Percentiles rank a stretch among this genome's conserved stretches.
Conservation (phyloP, 2,797 vertebrate genomes). For the Phoxinus dragarum region DNA sequence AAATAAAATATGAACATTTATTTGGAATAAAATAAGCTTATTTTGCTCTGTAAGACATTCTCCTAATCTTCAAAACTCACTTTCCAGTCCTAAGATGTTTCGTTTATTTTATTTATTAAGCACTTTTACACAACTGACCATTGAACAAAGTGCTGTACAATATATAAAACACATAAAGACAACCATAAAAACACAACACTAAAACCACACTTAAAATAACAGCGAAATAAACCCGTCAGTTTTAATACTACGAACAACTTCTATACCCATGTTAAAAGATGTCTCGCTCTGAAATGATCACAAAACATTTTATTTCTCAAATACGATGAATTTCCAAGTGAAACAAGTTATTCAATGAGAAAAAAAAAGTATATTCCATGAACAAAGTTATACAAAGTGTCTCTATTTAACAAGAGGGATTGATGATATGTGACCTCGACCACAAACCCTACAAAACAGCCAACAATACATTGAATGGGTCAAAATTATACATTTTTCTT, state of each 20-base stretch:
- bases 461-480: too few relatives aligned
- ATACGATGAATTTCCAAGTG: not conserved
- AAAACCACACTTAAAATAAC: too few relatives aligned
- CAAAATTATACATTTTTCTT: too few relatives aligned
- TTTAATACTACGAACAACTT: too few relatives aligned
- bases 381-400: not conserved
- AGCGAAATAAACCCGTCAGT: too few relatives aligned
- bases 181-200: too few relatives aligned
- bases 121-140: too few relatives aligned
- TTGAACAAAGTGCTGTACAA: too few relatives aligned
- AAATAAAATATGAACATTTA: not conserved
- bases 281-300: not conserved
- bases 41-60: not conserved
- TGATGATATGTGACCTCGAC: too few relatives aligned
- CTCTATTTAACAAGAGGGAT: not conserved
- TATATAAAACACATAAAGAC: too few relatives aligned
- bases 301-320: not conserved
- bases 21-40: not conserved
- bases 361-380: not conserved
- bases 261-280: not conserved
- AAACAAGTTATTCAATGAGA: not conserved
- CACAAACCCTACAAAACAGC: too few relatives aligned
- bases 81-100: not conserved
- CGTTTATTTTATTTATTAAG: too few relatives aligned
- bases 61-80: not conserved